Percentiles rank a stretch among this genome's conserved stretches.
phyloP scores from a whole-genome alignment of 1,140 invertebrate genomes.

The Anadara kagoshimensis region DNA sequence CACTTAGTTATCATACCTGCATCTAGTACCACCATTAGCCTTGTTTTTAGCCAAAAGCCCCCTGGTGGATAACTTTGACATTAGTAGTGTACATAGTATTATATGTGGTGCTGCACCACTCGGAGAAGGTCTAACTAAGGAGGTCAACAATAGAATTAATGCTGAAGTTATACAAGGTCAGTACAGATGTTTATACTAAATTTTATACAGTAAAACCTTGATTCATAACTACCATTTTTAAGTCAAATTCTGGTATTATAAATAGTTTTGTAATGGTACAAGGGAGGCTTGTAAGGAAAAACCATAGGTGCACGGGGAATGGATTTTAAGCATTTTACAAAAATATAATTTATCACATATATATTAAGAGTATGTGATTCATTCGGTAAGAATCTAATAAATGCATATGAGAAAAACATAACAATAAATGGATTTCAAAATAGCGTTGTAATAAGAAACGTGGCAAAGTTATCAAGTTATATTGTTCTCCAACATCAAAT shows the following conservation, averaged over 20 bases:
- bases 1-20: constrained; percentile 51
- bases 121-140: constrained; percentile 58
- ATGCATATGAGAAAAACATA: too few relatives aligned
- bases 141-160: constrained; percentile 50
- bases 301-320: too few relatives aligned
- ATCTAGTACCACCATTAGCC: constrained; percentile 70
- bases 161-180: constrained; percentile 52
- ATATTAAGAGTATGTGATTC: too few relatives aligned
- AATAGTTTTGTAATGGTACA: not conserved
- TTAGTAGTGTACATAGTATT: constrained; percentile 44
- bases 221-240: too few relatives aligned
- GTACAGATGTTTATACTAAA: constrained; percentile 24
- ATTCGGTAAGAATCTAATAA: too few relatives aligned
- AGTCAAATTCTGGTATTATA: too few relatives aligned
- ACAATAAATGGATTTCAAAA: too few relatives aligned
- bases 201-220: not conserved
- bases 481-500: too few relatives aligned
- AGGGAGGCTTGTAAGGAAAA: not conserved
- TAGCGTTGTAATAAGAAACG: too few relatives aligned
- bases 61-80: constrained; percentile 59
- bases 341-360: too few relatives aligned
- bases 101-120: constrained; percentile 70
- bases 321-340: too few relatives aligned
- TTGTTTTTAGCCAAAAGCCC: constrained; percentile 70
- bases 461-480: too few relatives aligned